phyloP scores from a whole-genome alignment of 1,140 invertebrate genomes.

The Hesperophylax magnus region DNA sequence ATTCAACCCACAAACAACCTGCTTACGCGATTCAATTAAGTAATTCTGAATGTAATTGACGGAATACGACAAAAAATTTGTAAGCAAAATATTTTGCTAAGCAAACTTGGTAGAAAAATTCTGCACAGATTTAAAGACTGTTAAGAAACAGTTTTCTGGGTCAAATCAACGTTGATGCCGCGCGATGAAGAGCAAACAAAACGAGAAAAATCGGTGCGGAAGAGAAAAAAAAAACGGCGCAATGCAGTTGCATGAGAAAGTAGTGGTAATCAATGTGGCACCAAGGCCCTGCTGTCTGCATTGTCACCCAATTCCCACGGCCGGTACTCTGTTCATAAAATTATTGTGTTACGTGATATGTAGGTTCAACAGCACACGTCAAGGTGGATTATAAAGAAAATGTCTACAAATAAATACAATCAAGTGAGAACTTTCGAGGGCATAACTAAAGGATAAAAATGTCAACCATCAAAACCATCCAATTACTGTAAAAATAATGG shows the following conservation, averaged over 20 bases:
- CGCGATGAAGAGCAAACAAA: not conserved
- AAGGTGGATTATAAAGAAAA: not conserved
- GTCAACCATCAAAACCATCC: no score
- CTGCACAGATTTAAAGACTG: no score
- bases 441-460: no score
- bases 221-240: slow-evolving; percentile 5
- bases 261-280: not conserved
- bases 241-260: slow-evolving; percentile 25
- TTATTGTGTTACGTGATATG: slow-evolving; percentile 24
- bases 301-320: slow-evolving; percentile 25
- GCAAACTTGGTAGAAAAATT: no score
- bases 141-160: no score
- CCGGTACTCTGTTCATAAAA: slow-evolving; percentile 3
- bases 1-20: no score
- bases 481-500: no score
- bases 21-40: no score
- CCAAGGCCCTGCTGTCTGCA: slow-evolving; percentile 12
- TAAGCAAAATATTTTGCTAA: no score
- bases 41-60: no score
- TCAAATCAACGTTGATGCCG: not conserved
- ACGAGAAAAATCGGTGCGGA: slow-evolving; percentile 6
- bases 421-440: no score
- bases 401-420: not conserved
- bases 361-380: not conserved
- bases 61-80: no score